Evolutionary conservation across 2,113 vertebrate genomes (phyloP), one percentile per base, ranked within the genome.

Genomic region (Haliaeetus leucogaster): DNA sequence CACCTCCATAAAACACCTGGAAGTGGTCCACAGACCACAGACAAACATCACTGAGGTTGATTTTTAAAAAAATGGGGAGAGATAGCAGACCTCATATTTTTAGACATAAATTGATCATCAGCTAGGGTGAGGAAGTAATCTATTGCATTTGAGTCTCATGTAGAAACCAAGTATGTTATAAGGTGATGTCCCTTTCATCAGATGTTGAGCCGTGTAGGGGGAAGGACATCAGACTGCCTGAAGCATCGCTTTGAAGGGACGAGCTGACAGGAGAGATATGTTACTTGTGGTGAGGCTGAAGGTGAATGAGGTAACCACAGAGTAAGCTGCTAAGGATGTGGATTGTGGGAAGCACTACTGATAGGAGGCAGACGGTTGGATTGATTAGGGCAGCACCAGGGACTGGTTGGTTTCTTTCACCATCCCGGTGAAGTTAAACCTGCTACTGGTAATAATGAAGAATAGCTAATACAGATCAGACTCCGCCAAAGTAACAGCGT

Each of bases 1-100:
- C 50, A 91, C 85, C 88, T 97, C 80, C 80, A 89, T 96, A 97
- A 97, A 97, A 81, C 77, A 96, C 80, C 92, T 97, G 94, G 93
- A 96, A 89, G 42, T 91, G 77, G 82, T 96, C 90, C 86, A 93
- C 78, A 92, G 77, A 94, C 93, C 81, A 92, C 94, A 95, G 92
- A 80, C 88, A 29, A 95, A 90, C 30, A 4, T 89, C 94, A 90
- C 48, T 88, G 70, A 85, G 42, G 45, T 62, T 79, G 36, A 18
- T 80, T 53, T 68, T 63, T 38, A 18, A 17, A 47, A 62, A 82
- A 77, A 87, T 62, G 32, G 13, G 38, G 36, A 90, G 47, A 85
- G 72, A 91, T 29, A 85, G 70, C 40, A 90, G 42, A 72, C 29
- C 80, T 86, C 32, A 34, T 94, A 13, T 62, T 96, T 89, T 91